A percentile compares a stretch with the other conserved stretches of the same genome.
phyloP scores from a whole-genome alignment of 2,888 invertebrate species.

The Metallyticus violacea region DNA sequence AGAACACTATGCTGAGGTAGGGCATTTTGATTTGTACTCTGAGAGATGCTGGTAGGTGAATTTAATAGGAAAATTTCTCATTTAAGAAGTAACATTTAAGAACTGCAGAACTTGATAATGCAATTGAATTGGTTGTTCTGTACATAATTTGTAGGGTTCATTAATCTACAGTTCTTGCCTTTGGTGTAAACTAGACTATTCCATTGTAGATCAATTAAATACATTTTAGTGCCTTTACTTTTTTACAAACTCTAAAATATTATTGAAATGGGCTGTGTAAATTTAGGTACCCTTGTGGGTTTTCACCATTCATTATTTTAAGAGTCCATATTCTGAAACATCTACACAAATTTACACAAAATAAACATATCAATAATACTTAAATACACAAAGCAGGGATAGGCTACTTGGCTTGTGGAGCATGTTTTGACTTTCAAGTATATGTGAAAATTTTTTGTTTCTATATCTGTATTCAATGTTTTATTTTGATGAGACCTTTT shows the following conservation, averaged over 20 bases:
- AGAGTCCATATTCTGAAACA: neutral
- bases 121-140: neutral
- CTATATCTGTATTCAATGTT: slow-evolving; percentile 5
- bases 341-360: neutral
- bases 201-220: neutral
- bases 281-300: neutral
- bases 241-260: neutral
- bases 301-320: neutral
- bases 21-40: slow-evolving; percentile 33
- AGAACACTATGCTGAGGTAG: slow-evolving; percentile 99
- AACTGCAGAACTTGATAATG: neutral
- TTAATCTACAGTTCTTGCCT: neutral
- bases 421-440: slow-evolving; percentile 8
- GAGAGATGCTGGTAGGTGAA: neutral
- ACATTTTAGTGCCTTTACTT: neutral
- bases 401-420: neutral
- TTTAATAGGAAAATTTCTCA: neutral
- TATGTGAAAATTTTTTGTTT: neutral
- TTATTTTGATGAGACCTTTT: neutral
- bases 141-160: neutral
- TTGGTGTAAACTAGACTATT: neutral
- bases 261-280: neutral
- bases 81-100: neutral
- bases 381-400: neutral
- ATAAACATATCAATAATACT: neutral